phyloP scores from a whole-genome alignment of 1,140 invertebrate genomes.

The Lepidurus apus region DNA sequence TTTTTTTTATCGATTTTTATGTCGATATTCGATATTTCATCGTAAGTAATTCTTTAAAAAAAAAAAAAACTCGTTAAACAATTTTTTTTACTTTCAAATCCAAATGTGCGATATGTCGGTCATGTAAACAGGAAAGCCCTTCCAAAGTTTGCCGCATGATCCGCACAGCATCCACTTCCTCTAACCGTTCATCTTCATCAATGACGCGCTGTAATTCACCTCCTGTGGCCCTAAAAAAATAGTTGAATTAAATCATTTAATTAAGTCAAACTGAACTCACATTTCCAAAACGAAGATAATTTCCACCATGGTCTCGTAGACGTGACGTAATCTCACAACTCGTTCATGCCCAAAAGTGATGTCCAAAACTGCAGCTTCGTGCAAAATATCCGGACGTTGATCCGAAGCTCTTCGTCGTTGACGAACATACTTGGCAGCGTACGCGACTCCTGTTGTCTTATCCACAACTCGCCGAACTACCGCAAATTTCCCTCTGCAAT shows the following conservation, averaged over 20 bases:
- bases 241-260: background rate
- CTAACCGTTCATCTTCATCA: conserved; percentile 77
- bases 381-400: conserved; percentile 73
- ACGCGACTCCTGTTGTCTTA: conserved; percentile 71
- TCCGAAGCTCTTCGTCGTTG: conserved; percentile 76
- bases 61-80: background rate
- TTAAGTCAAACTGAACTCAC: conserved; percentile 51
- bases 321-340: conserved; percentile 80
- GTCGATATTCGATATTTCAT: background rate
- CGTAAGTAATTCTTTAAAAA: background rate
- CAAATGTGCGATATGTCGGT: conserved; percentile 80
- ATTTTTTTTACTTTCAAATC: conserved; percentile 69
- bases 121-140: conserved; percentile 79
- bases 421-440: conserved; percentile 91
- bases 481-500: conserved; percentile 88
- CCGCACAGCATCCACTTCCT: conserved; percentile 67
- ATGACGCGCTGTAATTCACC: conserved; percentile 87
- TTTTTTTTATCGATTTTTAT: too few species aligned
- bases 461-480: conserved; percentile 83
- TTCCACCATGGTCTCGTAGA: conserved; percentile 73
- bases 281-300: conserved; percentile 81
- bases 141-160: conserved; percentile 81
- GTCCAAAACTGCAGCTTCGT: conserved; percentile 85
- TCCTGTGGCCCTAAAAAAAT: conserved; percentile 61
- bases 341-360: conserved; percentile 68